phyloP scores from a whole-genome alignment of 2,888 invertebrate genomes.

The Diabrotica balteata region DNA sequence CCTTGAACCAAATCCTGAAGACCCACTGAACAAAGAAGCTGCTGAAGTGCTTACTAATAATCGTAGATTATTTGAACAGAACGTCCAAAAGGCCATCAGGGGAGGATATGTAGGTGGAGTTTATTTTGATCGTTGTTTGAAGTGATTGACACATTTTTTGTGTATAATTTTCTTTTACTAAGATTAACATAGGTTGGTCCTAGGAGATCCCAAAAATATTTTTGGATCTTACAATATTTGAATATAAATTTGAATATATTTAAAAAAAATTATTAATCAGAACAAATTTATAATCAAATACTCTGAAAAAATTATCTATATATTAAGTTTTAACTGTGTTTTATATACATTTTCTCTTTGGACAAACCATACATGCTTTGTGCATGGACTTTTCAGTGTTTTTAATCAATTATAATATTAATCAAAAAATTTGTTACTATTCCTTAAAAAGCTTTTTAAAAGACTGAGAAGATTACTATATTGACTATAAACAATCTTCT shows the following conservation, averaged over 20 bases:
- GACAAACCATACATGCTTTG: too few species aligned
- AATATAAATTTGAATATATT: too few species aligned
- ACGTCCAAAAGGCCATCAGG: slow-evolving; percentile 94
- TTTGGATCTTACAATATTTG: too few species aligned
- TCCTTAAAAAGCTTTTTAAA: slow-evolving; percentile 5
- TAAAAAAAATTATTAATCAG: too few species aligned
- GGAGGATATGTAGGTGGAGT: slow-evolving; percentile 94
- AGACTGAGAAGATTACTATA: slow-evolving; percentile 16
- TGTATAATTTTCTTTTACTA: slow-evolving; percentile 17
- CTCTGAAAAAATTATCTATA: too few species aligned
- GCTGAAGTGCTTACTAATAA: slow-evolving; percentile 96
- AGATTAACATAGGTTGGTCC: slow-evolving; percentile 1
- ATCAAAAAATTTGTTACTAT: slow-evolving; percentile 14
- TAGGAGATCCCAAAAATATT: not conserved
- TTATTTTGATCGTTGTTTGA: slow-evolving; percentile 95
- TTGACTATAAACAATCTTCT: not conserved
- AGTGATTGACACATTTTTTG: slow-evolving; percentile 64
- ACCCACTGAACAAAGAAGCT: slow-evolving; percentile 97
- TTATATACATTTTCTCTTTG: too few species aligned
- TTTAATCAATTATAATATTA: not conserved
- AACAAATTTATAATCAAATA: too few species aligned
- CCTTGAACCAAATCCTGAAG: slow-evolving; percentile 98
- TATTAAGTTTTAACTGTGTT: too few species aligned
- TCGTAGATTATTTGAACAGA: slow-evolving; percentile 92
- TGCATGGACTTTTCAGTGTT: too few species aligned